Evolutionary conservation across 2,888 invertebrate species (phyloP).

Genomic region (Xylota sylvarum): DNA sequence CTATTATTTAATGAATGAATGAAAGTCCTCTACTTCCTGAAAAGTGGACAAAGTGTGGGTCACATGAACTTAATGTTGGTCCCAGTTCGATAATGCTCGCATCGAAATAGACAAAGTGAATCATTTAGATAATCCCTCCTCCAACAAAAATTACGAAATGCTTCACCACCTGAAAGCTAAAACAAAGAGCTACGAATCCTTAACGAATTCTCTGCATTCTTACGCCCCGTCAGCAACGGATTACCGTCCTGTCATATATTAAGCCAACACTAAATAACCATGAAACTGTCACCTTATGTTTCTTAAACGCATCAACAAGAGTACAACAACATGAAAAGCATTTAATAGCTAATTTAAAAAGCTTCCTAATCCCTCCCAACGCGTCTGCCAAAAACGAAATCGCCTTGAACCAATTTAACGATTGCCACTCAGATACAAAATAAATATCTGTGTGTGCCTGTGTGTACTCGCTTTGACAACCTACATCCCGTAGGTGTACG

Average conservation of each 20-base stretch:
- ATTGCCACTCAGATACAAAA: slow-evolving; percentile 8
- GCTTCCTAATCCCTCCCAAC: slow-evolving; percentile 6
- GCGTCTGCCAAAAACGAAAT: slow-evolving; percentile 29
- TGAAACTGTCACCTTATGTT: background rate
- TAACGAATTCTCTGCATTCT: too few relatives aligned
- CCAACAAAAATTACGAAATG: too few relatives aligned
- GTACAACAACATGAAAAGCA: background rate
- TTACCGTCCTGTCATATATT: background rate
- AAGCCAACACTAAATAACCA: background rate
- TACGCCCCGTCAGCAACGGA: background rate
- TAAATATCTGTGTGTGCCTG: too few relatives aligned
- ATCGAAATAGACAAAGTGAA: too few relatives aligned
- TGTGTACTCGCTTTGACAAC: background rate
- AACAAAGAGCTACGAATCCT: too few relatives aligned
- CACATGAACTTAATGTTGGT: too few relatives aligned
- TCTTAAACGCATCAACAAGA: background rate
- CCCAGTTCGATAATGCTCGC: too few relatives aligned
- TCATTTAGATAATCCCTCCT: too few relatives aligned
- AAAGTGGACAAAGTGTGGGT: too few relatives aligned
- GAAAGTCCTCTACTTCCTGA: too few relatives aligned
- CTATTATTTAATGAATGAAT: too few relatives aligned
- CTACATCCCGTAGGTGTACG: background rate
- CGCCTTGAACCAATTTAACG: slow-evolving; percentile 57
- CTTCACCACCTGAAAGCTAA: too few relatives aligned
- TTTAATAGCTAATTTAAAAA: slow-evolving; percentile 5